These are phyloP conservation scores for Lasioglossum marginatum DNA, from an alignment of 2,888 invertebrate species.

Conservation along the genomic window DNA sequence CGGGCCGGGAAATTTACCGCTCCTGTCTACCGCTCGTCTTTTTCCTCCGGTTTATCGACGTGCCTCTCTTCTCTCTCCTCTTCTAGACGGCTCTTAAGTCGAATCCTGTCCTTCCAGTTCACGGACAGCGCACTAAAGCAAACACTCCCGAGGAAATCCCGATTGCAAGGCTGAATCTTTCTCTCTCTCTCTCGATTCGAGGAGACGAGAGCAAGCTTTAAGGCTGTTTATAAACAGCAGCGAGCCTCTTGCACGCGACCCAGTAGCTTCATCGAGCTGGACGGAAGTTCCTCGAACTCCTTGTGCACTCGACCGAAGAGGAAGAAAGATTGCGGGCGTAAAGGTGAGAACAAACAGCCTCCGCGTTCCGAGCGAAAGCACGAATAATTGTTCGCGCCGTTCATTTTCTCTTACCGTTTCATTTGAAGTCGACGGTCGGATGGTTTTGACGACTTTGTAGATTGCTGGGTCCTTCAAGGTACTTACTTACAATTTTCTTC, in stretches of 20 bases:
- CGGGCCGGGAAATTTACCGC: conserved; percentile 34
- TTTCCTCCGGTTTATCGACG: conserved; percentile 33
- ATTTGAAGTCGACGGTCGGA: neutral
- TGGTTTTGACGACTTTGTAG: neutral
- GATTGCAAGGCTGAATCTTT: neutral
- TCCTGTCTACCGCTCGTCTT: conserved; percentile 23
- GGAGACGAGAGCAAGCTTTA: neutral
- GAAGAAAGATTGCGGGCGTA: neutral
- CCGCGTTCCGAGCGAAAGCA: neutral
- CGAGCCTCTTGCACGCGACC: neutral
- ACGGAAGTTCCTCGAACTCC: conserved; percentile 7
- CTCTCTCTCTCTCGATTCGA: neutral
- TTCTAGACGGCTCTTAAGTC: conserved; percentile 3
- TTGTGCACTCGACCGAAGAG: neutral
- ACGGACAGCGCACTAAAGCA: conserved; percentile 31
- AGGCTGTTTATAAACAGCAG: conserved; percentile 16
- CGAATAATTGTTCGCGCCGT: neutral
- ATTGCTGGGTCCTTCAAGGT: neutral
- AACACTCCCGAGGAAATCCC: conserved; percentile 27
- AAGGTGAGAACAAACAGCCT: neutral
- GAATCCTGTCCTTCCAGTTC: conserved; percentile 20
- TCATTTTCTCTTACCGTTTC: neutral
- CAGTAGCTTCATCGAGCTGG: neutral
- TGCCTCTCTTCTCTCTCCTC: neutral
- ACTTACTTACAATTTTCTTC: neutral